These are phyloP conservation scores for Gymnopithys bicolor DNA, from an alignment of 2,797 vertebrate genomes.

Conservation along the genomic window DNA sequence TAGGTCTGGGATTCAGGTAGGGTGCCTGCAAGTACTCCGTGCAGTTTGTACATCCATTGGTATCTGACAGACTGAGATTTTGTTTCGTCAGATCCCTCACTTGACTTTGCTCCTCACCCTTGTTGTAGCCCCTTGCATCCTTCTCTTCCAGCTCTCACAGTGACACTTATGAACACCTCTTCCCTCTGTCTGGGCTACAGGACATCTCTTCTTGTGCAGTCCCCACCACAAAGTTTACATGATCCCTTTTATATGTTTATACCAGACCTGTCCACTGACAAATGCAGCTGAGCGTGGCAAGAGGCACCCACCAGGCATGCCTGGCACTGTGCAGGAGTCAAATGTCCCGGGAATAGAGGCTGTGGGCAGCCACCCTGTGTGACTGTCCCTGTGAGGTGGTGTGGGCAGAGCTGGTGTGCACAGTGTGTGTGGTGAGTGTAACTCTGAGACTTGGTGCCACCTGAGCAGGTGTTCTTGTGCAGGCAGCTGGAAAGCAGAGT, in stretches of 20 bases:
- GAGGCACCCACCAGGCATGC: background rate
- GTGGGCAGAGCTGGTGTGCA: background rate
- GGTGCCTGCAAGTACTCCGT: background rate
- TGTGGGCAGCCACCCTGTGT: background rate
- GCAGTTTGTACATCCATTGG: background rate
- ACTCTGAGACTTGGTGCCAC: background rate
- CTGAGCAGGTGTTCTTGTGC: background rate
- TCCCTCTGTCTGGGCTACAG: background rate
- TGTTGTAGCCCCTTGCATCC: background rate
- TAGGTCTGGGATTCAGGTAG: background rate
- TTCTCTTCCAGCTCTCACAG: background rate
- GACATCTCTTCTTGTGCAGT: background rate
- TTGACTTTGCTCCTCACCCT: background rate
- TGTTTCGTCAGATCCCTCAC: background rate
- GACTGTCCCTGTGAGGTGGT: background rate
- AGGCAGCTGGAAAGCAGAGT: background rate
- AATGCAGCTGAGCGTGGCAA: background rate
- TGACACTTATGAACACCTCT: background rate
- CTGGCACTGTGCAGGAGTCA: background rate
- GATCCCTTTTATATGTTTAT: background rate
- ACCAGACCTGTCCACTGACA: accelerated
- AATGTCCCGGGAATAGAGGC: background rate
- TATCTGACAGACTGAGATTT: background rate
- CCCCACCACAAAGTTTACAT: background rate
- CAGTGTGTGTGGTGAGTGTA: accelerated